phyloP scores from a whole-genome alignment of 2,113 vertebrate species.

The Pterocles gutturalis region DNA sequence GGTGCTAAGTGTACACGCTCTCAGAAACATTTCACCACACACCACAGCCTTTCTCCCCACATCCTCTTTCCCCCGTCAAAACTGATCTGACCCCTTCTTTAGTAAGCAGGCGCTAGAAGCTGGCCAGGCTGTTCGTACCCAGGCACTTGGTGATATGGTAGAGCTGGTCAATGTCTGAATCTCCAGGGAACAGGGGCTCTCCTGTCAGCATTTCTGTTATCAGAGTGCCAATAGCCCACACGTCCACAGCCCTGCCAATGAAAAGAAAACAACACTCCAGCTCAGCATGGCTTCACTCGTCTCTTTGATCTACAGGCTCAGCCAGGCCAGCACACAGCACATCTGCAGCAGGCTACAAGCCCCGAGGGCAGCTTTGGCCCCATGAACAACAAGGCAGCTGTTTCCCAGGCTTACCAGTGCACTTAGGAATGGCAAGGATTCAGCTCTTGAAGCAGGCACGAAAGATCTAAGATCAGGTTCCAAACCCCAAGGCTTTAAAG shows the following conservation, averaged over 20 bases:
- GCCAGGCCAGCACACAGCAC: not conserved
- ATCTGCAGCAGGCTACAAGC: not conserved
- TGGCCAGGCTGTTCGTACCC: slow-evolving; percentile 67
- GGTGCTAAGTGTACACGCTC: fast-evolving
- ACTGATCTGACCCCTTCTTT: not conserved
- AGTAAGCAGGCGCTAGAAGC: not conserved
- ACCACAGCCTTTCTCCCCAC: not conserved
- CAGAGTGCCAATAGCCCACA: slow-evolving; percentile 91
- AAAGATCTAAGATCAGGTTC: not conserved
- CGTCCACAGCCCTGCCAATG: slow-evolving; percentile 85
- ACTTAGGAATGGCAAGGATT: not conserved
- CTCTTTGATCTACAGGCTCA: not conserved
- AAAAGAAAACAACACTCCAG: not conserved
- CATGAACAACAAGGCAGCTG: not conserved
- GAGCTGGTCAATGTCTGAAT: slow-evolving; percentile 93
- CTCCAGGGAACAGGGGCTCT: slow-evolving; percentile 89
- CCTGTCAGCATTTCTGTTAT: slow-evolving; percentile 89
- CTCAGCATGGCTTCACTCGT: not conserved
- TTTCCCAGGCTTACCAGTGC: not conserved
- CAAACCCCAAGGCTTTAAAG: not conserved
- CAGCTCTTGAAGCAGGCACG: not conserved
- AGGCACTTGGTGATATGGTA: slow-evolving; percentile 87
- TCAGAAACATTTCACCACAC: not conserved
- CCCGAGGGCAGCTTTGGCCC: not conserved
- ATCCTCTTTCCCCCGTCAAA: not conserved